Conservation (phyloP, 2,888 invertebrate species). For the Oscheius myriophilus region DNA sequence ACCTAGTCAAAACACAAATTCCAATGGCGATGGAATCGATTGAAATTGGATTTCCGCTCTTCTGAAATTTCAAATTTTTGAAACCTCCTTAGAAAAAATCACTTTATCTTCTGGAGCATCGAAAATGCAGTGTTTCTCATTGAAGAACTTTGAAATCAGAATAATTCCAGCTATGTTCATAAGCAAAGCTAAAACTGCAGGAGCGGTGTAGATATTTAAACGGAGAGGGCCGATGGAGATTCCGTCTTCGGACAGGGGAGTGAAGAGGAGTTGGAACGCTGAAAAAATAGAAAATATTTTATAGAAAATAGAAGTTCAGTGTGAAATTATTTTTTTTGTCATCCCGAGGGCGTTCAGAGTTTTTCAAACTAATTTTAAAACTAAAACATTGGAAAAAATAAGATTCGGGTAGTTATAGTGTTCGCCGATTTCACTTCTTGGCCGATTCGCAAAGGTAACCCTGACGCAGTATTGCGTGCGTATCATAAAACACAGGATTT, state of each 20-base stretch:
- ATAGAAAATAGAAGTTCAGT: no score
- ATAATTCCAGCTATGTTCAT: conserved; percentile 42
- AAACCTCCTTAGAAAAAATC: background rate
- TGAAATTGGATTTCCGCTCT: background rate
- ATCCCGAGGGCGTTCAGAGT: no score
- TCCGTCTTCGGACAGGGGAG: conserved; percentile 48
- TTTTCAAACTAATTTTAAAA: no score
- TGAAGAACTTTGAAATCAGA: conserved; percentile 43
- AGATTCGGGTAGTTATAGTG: no score
- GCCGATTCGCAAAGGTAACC: no score
- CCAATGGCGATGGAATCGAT: conserved; percentile 34
- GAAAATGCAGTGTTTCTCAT: conserved; percentile 37
- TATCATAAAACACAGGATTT: no score
- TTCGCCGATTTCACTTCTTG: no score
- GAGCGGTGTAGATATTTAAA: conserved; percentile 53
- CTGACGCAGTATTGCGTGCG: no score
- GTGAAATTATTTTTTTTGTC: no score
- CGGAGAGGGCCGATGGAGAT: conserved; percentile 33
- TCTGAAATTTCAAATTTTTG: background rate
- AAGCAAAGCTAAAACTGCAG: conserved; percentile 40
- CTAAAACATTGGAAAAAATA: no score
- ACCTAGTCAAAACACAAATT: conserved; percentile 43
- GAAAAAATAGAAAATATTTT: conserved; percentile 9
- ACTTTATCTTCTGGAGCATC: conserved; percentile 2
- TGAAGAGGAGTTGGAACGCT: conserved; percentile 51